A percentile compares a stretch with the other conserved stretches of the same genome.
Evolutionary conservation across 2,797 vertebrate species (phyloP).

Genomic region (Corythornis leucogaster): DNA sequence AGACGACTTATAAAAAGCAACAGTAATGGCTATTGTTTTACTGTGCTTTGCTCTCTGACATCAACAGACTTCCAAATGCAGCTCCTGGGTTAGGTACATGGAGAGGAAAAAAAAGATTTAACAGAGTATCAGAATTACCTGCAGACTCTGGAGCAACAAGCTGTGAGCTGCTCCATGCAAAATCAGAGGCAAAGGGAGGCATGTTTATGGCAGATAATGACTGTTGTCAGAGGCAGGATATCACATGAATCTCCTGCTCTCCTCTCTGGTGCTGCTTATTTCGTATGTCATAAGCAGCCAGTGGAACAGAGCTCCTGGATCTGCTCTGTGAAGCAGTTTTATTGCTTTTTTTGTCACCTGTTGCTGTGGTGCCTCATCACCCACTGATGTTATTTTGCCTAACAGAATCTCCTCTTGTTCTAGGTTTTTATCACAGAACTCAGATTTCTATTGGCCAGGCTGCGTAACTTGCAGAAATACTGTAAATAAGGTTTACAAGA

Average conservation of each 20-base stretch:
- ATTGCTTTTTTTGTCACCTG: not conserved
- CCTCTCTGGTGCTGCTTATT: not conserved
- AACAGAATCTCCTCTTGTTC: not conserved
- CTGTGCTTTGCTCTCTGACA: not conserved
- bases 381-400: not conserved
- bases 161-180: not conserved
- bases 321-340: not conserved
- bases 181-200: not conserved
- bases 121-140: not conserved
- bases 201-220: not conserved
- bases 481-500: conserved; percentile 33
- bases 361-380: not conserved
- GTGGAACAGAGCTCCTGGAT: not conserved
- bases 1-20: not conserved
- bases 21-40: not conserved
- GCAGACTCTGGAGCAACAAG: not conserved
- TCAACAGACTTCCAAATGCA: not conserved
- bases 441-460: not conserved
- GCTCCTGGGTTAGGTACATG: not conserved
- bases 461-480: not conserved
- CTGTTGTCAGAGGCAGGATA: not conserved
- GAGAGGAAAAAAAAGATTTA: not conserved
- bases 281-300: not conserved
- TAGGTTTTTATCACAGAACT: not conserved
- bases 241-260: not conserved